These are phyloP conservation scores for Drosophila mulleri DNA, from an alignment of 2,888 invertebrate species.

Conservation along the genomic window DNA sequence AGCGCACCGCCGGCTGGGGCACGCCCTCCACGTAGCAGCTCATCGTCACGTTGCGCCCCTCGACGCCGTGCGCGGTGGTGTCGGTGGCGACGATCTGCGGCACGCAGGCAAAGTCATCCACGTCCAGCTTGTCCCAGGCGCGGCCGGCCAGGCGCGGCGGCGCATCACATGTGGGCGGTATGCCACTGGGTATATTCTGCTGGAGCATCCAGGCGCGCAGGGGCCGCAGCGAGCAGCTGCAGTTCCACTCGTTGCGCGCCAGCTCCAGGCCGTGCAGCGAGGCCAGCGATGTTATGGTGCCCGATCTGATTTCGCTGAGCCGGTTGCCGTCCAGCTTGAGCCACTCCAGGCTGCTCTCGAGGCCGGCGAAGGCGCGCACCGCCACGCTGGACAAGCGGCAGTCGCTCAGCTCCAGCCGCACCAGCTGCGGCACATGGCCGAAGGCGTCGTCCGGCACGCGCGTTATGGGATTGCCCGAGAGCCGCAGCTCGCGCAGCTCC, in stretches of 20 bases:
- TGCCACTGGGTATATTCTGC: constrained; percentile 90
- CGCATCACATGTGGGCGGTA: constrained; percentile 89
- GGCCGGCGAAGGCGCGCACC: constrained; percentile 89
- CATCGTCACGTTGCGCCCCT: constrained; percentile 91
- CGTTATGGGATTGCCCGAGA: constrained; percentile 91
- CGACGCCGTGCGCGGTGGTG: constrained; percentile 88
- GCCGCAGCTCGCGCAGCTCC: constrained; percentile 90
- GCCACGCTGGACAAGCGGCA: constrained; percentile 90
- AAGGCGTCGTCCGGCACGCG: constrained; percentile 90
- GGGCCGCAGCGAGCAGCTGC: constrained; percentile 91
- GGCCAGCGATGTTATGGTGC: constrained; percentile 89
- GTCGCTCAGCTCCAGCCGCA: constrained; percentile 90
- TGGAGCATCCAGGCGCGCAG: constrained; percentile 92
- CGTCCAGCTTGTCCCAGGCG: constrained; percentile 90
- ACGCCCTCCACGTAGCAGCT: constrained; percentile 90
- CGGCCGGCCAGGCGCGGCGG: constrained; percentile 88
- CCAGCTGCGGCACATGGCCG: constrained; percentile 88
- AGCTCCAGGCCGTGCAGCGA: constrained; percentile 91
- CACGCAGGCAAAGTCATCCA: constrained; percentile 92
- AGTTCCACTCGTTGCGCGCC: constrained; percentile 93
- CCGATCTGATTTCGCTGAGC: constrained; percentile 88
- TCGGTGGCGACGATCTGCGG: constrained; percentile 89
- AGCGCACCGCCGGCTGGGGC: constrained; percentile 90
- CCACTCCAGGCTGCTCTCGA: constrained; percentile 90
- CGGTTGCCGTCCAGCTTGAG: constrained; percentile 91